Evolutionary conservation across 2,113 vertebrate species (phyloP).

Genomic region (Romanogobio albipinnatus): DNA sequence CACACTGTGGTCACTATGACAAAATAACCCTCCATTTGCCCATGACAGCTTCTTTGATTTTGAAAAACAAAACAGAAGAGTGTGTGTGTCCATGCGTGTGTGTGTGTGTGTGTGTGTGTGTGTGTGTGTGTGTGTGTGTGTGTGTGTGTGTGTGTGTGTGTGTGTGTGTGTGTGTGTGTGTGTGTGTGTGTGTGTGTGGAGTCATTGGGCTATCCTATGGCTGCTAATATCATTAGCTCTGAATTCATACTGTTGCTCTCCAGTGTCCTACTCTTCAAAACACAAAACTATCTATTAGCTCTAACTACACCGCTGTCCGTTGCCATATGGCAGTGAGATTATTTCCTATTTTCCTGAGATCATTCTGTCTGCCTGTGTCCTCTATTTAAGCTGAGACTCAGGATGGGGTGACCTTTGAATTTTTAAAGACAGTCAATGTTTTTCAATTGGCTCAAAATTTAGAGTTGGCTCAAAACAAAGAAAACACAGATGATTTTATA

Average conservation of each 20-base stretch:
- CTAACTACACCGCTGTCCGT: neutral
- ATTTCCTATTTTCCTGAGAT: neutral
- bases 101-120: neutral
- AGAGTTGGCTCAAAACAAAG: neutral
- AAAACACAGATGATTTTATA: slow-evolving; percentile 3
- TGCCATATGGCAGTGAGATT: slow-evolving; percentile 17
- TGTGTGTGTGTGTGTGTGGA: neutral
- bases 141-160: neutral
- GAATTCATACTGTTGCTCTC: neutral
- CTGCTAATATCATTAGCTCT: slow-evolving; percentile 23
- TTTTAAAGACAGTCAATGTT: neutral
- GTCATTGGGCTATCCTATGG: neutral
- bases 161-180: neutral
- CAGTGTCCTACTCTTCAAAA: slow-evolving; percentile 2
- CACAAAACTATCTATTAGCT: neutral
- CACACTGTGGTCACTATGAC: slow-evolving; percentile 39
- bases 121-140: neutral
- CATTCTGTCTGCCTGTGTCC: neutral
- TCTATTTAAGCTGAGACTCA: neutral
- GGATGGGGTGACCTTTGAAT: neutral
- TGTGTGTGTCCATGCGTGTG: neutral
- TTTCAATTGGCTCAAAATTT: neutral
- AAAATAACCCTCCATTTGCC: slow-evolving; percentile 25
- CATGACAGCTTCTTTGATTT: slow-evolving; percentile 15
- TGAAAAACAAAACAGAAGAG: slow-evolving; percentile 17